Conservation (phyloP, 2,888 invertebrate species). For the Melanchra persicariae region DNA sequence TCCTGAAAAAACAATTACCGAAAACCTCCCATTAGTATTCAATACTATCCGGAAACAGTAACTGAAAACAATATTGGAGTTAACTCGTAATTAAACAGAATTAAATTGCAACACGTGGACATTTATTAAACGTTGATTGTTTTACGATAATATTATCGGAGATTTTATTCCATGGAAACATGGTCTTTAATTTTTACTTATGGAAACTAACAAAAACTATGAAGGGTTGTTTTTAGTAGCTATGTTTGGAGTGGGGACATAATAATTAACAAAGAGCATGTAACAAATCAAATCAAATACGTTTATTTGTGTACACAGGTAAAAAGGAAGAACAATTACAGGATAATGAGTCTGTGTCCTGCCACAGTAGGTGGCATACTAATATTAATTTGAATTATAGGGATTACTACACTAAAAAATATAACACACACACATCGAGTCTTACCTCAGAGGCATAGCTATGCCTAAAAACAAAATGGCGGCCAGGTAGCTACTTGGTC, state of each 20-base stretch:
- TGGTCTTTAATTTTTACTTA: neutral
- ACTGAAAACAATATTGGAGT: constrained; percentile 1
- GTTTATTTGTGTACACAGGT: too few relatives aligned
- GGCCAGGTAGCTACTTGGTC: too few relatives aligned
- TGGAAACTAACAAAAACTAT: neutral
- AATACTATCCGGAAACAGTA: neutral
- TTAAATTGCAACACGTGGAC: neutral
- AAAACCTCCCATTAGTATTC: neutral
- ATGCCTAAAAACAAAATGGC: too few relatives aligned
- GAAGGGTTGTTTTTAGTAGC: neutral
- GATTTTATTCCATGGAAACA: neutral
- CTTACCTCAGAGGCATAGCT: too few relatives aligned
- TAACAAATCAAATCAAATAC: too few relatives aligned
- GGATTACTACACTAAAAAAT: too few relatives aligned
- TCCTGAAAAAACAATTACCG: neutral
- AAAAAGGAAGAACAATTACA: too few relatives aligned
- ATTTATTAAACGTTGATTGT: neutral
- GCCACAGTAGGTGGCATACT: too few relatives aligned
- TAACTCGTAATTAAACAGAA: neutral
- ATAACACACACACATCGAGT: too few relatives aligned
- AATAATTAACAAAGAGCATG: neutral
- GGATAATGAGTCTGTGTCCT: too few relatives aligned
- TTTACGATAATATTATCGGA: neutral
- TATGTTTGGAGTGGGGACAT: neutral
- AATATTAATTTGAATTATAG: too few relatives aligned